Evolutionary conservation across 1,140 invertebrate genomes (phyloP).

Genomic region (Ceratina calcarata): DNA sequence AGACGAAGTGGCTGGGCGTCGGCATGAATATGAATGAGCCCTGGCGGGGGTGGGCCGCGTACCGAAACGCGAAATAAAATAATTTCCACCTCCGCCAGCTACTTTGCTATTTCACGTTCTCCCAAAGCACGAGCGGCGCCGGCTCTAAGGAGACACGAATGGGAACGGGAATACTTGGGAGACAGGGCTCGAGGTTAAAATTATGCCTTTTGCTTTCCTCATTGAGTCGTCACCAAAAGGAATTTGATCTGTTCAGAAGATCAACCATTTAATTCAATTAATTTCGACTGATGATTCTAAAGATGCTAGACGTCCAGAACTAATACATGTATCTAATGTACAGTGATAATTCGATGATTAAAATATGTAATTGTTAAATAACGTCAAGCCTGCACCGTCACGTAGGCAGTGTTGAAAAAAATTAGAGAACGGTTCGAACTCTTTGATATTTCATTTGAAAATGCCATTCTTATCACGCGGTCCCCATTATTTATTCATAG

Average conservation of each 20-base stretch:
- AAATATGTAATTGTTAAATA: no score
- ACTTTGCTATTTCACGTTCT: slow-evolving; percentile 39
- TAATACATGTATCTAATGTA: no score
- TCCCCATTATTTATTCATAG: slow-evolving; percentile 17
- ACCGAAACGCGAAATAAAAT: slow-evolving; percentile 72
- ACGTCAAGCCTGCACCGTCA: no score
- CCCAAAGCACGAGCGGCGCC: slow-evolving; percentile 16
- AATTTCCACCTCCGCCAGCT: slow-evolving; percentile 57
- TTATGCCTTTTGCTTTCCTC: no score
- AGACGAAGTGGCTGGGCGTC: slow-evolving; percentile 67
- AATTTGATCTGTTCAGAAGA: background rate
- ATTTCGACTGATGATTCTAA: no score
- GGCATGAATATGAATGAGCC: slow-evolving; percentile 75
- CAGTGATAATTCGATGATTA: no score
- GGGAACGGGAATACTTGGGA: background rate
- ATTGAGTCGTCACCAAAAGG: background rate
- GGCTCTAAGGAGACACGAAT: background rate
- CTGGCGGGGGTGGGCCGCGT: slow-evolving; percentile 36
- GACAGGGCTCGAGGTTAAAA: background rate
- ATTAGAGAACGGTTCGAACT: no score
- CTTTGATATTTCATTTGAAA: background rate
- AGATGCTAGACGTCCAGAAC: no score
- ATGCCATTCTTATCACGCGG: background rate
- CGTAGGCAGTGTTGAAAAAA: no score
- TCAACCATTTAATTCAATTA: no score